Evolutionary conservation across 2,113 vertebrate species (phyloP).

Genomic region (Oenanthe melanoleuca): DNA sequence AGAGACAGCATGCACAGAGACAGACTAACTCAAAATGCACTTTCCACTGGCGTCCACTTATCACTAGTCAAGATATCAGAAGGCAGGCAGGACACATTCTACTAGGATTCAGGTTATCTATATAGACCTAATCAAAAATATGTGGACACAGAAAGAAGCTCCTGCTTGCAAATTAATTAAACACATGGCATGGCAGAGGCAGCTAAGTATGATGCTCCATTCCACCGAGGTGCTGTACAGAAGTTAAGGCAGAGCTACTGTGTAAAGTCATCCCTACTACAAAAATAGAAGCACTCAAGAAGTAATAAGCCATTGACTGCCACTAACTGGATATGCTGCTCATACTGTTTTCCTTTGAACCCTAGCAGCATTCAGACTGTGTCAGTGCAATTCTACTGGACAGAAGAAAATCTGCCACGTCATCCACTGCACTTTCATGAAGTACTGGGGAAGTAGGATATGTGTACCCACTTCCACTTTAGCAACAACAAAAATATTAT

Average conservation of each 20-base stretch:
- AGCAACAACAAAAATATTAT: neutral
- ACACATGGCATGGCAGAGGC: neutral
- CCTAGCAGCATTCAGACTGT: neutral
- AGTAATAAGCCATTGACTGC: neutral
- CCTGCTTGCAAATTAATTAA: neutral
- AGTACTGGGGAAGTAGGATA: neutral
- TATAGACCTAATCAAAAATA: neutral
- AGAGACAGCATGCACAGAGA: neutral
- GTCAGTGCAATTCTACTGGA: neutral
- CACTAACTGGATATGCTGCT: neutral
- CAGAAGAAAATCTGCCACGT: neutral
- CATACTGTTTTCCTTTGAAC: neutral
- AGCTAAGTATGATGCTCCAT: neutral
- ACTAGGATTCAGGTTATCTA: neutral
- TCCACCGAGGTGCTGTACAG: neutral
- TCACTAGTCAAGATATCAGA: accelerated
- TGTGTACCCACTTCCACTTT: neutral
- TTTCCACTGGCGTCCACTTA: neutral
- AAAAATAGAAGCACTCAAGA: neutral
- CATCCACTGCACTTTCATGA: neutral
- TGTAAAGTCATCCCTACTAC: neutral
- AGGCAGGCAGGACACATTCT: accelerated
- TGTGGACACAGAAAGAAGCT: neutral
- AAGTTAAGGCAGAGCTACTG: neutral
- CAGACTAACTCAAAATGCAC: neutral